Percentiles rank a stretch among this genome's conserved stretches.
Evolutionary conservation across 1,140 invertebrate species (phyloP).

Genomic region (Drosophila teissieri): DNA sequence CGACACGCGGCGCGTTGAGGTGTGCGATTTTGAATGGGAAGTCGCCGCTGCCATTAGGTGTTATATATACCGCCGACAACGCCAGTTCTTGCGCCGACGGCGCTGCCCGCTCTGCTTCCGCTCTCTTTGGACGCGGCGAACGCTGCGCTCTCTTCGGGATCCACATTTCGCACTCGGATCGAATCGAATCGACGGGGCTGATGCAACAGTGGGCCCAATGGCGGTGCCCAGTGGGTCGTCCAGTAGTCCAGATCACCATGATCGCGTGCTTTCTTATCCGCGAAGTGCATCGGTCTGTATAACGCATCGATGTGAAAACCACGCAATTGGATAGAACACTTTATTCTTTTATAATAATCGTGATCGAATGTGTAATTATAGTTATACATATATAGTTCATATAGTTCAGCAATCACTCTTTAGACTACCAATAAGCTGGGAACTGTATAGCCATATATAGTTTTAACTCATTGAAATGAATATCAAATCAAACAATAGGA

Average conservation of each 20-base stretch:
- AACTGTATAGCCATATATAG: too few species aligned
- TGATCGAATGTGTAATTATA: too few species aligned
- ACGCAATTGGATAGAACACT: too few species aligned
- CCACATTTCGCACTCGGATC: conserved; percentile 1
- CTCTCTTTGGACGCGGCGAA: conserved; percentile 11
- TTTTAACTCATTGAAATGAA: too few species aligned
- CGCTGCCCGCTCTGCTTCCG: conserved; percentile 20
- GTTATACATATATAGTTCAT: too few species aligned
- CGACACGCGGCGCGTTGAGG: conserved; percentile 36
- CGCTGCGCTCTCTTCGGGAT: conserved; percentile 6
- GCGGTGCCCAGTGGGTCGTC: neutral
- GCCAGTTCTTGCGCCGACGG: conserved; percentile 32
- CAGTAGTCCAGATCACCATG: conserved; percentile 11
- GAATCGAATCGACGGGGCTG: neutral
- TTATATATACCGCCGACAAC: conserved; percentile 26
- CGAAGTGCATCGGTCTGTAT: neutral
- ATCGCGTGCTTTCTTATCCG: neutral
- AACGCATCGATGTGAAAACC: too few species aligned
- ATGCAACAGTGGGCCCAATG: conserved; percentile 15
- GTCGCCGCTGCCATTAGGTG: conserved; percentile 25
- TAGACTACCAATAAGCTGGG: neutral
- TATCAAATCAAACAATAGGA: too few species aligned
- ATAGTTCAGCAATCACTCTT: neutral
- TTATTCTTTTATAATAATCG: too few species aligned
- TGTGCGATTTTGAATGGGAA: conserved; percentile 43